Percentiles rank a stretch among this genome's conserved stretches.
phyloP scores from a whole-genome alignment of 35 echinoderm and acorn worm species.

The Holothuria glaberrima region DNA sequence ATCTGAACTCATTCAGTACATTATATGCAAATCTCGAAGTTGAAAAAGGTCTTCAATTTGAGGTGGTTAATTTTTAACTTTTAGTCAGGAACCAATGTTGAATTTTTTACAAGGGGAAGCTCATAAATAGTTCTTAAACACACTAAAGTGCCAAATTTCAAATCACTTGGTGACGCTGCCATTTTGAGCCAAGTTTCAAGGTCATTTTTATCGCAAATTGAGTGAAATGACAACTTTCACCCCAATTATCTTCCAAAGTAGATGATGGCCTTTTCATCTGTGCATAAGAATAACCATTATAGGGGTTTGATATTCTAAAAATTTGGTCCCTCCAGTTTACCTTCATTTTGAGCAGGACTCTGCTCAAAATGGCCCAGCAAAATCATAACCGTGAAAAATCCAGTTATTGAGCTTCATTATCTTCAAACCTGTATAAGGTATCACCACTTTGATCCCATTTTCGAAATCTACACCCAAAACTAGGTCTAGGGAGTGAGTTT shows the following conservation, averaged over 20 bases:
- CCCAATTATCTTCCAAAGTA: background rate
- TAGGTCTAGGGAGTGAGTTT: background rate
- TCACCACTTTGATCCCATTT: slow-evolving; percentile 5
- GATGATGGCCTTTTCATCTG: background rate
- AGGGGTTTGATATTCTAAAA: background rate
- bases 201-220: background rate
- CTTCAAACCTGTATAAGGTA: background rate
- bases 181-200: background rate
- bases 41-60: no score
- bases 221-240: background rate
- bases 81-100: no score
- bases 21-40: no score
- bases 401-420: slow-evolving; percentile 13
- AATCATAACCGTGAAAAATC: background rate
- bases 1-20: no score
- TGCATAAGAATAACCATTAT: background rate
- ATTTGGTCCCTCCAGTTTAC: background rate
- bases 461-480: background rate
- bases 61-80: no score
- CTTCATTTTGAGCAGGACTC: background rate
- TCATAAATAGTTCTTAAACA: background rate
- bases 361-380: slow-evolving; percentile 4
- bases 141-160: background rate
- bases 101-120: no score
- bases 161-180: background rate